phyloP scores from a whole-genome alignment of 2,113 vertebrate species.

The Porphyrio hochstetteri region DNA sequence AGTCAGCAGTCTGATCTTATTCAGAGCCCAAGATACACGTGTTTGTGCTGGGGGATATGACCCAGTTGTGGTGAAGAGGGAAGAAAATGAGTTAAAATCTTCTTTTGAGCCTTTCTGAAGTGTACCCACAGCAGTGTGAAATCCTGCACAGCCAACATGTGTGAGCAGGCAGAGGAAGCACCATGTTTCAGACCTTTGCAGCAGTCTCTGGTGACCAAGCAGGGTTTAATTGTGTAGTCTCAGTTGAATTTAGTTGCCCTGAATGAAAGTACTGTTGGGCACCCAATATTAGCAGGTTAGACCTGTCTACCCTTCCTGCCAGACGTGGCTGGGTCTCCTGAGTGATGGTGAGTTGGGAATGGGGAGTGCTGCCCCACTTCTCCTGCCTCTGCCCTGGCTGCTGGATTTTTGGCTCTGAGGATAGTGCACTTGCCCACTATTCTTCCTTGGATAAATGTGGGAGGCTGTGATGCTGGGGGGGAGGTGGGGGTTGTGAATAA shows the following conservation, averaged over 20 bases:
- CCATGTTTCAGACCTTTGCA: background rate
- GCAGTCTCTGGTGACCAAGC: background rate
- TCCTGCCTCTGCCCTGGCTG: background rate
- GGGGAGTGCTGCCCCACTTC: background rate
- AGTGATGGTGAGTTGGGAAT: background rate
- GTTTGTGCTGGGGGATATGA: background rate
- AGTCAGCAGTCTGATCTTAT: background rate
- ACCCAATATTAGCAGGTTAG: fast-evolving
- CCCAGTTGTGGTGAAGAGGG: background rate
- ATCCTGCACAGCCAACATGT: background rate
- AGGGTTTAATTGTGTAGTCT: background rate
- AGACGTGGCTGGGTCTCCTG: background rate
- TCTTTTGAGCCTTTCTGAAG: background rate
- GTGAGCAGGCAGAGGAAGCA: background rate
- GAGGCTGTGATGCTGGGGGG: conserved; percentile 27
- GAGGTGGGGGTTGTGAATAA: conserved; percentile 48
- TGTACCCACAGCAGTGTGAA: background rate
- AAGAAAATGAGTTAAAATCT: background rate
- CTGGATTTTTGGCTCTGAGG: background rate
- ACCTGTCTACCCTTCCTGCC: background rate
- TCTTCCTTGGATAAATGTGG: conserved; percentile 19
- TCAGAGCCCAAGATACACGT: fast-evolving
- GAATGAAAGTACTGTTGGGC: background rate
- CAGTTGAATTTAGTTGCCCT: background rate
- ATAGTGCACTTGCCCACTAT: background rate